Percentiles rank a stretch among this genome's conserved stretches.
Evolutionary conservation across 2,113 vertebrate species (phyloP).

Genomic region (Brachypteracias leptosomus): DNA sequence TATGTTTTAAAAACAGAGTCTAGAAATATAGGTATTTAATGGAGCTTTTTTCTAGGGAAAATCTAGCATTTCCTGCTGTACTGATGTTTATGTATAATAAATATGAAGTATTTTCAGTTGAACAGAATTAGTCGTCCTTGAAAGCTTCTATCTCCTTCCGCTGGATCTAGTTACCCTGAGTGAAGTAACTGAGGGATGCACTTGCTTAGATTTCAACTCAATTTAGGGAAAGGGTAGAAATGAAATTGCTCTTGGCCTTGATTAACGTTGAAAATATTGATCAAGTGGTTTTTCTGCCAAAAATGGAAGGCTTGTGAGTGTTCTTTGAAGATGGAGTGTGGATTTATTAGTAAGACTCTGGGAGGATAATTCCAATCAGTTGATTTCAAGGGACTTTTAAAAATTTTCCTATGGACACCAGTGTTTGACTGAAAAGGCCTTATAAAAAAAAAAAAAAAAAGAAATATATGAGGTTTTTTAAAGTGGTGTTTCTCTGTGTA

Average conservation of each 20-base stretch:
- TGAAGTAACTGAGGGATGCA: neutral
- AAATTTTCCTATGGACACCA: neutral
- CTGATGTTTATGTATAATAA: conserved; percentile 19
- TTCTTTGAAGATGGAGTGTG: conserved; percentile 15
- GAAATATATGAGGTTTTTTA: fast-evolving
- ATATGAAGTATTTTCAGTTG: neutral
- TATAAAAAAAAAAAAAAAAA: neutral
- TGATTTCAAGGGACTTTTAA: neutral
- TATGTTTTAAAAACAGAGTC: neutral
- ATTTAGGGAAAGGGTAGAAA: neutral
- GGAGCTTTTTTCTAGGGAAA: neutral
- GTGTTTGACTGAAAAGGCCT: neutral
- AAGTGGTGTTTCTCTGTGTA: neutral
- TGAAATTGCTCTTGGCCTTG: conserved; percentile 30
- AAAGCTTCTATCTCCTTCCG: neutral
- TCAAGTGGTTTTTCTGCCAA: conserved; percentile 27
- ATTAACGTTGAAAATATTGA: conserved; percentile 53
- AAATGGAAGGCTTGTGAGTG: neutral
- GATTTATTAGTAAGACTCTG: neutral
- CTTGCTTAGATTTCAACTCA: neutral
- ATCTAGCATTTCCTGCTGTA: neutral
- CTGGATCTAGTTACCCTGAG: neutral
- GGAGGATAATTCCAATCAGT: neutral
- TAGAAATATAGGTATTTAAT: conserved; percentile 28
- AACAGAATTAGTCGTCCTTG: neutral